A percentile compares a stretch with the other conserved stretches of the same genome.
Conservation (phyloP, 2,888 invertebrate genomes). For the Harpalus rufipes region DNA sequence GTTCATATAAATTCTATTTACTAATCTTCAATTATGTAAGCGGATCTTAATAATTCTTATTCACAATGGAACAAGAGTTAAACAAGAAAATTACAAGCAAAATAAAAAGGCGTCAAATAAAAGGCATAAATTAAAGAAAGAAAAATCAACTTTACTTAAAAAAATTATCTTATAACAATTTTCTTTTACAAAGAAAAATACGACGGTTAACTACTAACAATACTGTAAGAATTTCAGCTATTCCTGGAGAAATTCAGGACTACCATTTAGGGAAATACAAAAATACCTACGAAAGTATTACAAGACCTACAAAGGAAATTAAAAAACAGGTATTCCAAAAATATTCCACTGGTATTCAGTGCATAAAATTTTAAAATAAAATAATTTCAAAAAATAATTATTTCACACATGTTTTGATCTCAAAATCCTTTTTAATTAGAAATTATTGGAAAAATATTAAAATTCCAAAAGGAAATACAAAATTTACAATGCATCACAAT, state of each 20-base stretch:
- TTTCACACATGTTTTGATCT: background rate
- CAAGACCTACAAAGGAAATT: too few species aligned
- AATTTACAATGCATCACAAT: slow-evolving; percentile 1
- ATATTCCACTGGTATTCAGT: too few species aligned
- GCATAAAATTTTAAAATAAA: too few species aligned
- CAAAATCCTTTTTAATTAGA: background rate
- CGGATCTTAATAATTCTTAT: background rate
- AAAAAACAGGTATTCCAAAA: too few species aligned
- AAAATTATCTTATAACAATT: background rate
- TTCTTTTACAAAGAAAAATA: background rate
- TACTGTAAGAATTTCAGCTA: too few species aligned
- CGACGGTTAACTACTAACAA: too few species aligned
- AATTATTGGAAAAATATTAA: background rate
- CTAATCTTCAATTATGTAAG: slow-evolving; percentile 5
- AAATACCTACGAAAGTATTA: too few species aligned
- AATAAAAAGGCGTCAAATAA: slow-evolving; percentile 30
- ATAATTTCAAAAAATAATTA: background rate
- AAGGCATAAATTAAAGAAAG: slow-evolving; percentile 20
- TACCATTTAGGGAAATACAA: too few species aligned
- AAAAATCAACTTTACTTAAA: background rate
- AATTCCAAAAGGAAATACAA: background rate
- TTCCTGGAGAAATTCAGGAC: too few species aligned
- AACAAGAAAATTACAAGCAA: slow-evolving; percentile 14
- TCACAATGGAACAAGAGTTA: slow-evolving; percentile 8
- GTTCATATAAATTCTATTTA: slow-evolving; percentile 18